A percentile compares a stretch with the other conserved stretches of the same genome.
Evolutionary conservation across 2,888 invertebrate species (phyloP).

Genomic region (Mesorhabditis sp.): DNA sequence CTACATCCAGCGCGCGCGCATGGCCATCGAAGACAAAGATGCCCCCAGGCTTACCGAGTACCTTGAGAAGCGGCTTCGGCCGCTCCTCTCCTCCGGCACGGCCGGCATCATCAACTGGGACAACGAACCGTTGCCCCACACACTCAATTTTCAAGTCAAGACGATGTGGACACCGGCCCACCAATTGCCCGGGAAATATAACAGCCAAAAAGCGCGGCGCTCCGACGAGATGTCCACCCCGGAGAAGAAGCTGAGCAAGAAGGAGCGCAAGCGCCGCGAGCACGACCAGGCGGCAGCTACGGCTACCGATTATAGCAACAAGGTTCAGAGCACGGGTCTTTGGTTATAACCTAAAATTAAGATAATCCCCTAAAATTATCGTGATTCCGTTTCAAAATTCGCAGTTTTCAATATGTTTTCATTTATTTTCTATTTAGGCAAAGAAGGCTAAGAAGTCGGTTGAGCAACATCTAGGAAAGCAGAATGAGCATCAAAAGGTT

Average conservation of each 20-base stretch:
- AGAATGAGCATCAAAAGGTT: no score
- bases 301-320: not conserved
- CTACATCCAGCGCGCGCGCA: slow-evolving; percentile 87
- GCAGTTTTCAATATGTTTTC: no score
- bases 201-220: slow-evolving; percentile 13
- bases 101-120: slow-evolving; percentile 90
- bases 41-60: slow-evolving; percentile 90
- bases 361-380: no score
- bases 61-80: slow-evolving; percentile 86
- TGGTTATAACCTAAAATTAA: no score
- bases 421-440: no score
- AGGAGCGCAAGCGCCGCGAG: slow-evolving; percentile 1
- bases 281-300: not conserved
- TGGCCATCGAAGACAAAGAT: slow-evolving; percentile 79
- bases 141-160: slow-evolving; percentile 38
- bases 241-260: slow-evolving; percentile 11
- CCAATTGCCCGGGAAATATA: slow-evolving; percentile 16
- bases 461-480: no score
- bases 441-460: no score
- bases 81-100: slow-evolving; percentile 81
- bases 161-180: slow-evolving; percentile 43
- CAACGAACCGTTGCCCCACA: slow-evolving; percentile 80
- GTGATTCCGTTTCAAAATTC: no score
- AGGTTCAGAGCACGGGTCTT: not conserved
- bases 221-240: slow-evolving; percentile 24